phyloP scores from a whole-genome alignment of 2,113 vertebrate genomes.

The Cepphus grylle region DNA sequence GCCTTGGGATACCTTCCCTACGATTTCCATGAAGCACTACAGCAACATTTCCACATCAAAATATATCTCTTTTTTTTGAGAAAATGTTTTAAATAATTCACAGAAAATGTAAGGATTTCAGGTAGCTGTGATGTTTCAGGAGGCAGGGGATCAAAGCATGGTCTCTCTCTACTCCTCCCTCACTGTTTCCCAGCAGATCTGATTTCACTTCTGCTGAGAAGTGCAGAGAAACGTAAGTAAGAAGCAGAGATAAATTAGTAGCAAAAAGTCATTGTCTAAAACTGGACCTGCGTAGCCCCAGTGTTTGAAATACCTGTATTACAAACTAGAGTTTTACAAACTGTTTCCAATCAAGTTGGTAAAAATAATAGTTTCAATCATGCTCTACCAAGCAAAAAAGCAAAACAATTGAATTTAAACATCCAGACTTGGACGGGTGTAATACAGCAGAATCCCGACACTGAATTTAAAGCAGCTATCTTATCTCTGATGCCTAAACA shows the following conservation, averaged over 20 bases:
- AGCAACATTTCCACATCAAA: conserved; percentile 40
- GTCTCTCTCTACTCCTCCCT: background rate
- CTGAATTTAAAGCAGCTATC: background rate
- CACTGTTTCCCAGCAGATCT: background rate
- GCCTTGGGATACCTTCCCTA: background rate
- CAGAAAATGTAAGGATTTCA: conserved; percentile 7
- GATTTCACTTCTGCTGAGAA: background rate
- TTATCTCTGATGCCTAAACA: background rate
- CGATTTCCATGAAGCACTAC: background rate
- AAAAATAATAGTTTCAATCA: background rate
- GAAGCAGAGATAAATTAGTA: background rate
- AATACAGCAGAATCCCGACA: background rate
- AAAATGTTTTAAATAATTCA: conserved; percentile 40
- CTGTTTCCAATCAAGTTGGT: background rate
- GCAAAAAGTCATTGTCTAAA: background rate
- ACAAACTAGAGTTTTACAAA: background rate
- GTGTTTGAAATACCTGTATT: background rate
- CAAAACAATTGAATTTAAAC: background rate
- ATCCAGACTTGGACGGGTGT: background rate
- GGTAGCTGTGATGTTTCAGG: conserved; percentile 25
- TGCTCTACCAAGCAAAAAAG: background rate
- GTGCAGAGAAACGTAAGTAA: background rate
- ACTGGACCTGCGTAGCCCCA: background rate
- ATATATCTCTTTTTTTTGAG: background rate
- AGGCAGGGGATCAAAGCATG: conserved; percentile 17